phyloP scores from a whole-genome alignment of 2,113 vertebrate species.

The Alces alces region DNA sequence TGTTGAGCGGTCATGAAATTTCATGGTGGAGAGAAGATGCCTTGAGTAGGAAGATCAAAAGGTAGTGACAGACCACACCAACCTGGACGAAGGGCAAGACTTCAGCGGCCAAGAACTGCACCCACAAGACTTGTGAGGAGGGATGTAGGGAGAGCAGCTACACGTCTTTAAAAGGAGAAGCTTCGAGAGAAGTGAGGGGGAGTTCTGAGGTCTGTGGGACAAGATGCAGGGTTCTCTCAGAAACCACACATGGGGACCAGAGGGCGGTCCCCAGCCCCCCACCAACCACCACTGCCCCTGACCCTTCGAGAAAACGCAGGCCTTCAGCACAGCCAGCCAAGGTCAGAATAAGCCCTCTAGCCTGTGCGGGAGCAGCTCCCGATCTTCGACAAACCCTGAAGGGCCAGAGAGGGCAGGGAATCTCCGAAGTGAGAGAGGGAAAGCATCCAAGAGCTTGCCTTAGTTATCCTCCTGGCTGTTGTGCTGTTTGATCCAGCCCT shows the following conservation, averaged over 20 bases:
- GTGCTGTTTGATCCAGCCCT: not conserved
- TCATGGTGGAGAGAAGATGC: not conserved
- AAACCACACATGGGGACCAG: not conserved
- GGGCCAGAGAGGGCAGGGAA: constrained; percentile 10
- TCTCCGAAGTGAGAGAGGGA: constrained; percentile 25
- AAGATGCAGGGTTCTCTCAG: not conserved
- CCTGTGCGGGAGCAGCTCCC: constrained; percentile 2
- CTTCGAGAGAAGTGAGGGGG: not conserved
- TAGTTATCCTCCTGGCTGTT: constrained; percentile 41
- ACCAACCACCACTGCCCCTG: not conserved
- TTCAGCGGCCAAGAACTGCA: not conserved
- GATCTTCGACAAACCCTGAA: not conserved
- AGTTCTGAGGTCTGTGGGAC: not conserved
- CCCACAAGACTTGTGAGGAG: not conserved
- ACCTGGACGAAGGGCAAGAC: not conserved
- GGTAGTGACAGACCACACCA: not conserved
- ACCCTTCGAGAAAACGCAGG: not conserved
- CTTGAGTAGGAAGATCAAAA: not conserved
- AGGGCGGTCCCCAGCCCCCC: not conserved
- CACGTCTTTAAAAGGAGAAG: not conserved
- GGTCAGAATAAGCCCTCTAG: not conserved
- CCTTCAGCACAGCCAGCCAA: not conserved
- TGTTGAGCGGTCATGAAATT: not conserved
- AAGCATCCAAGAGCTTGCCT: constrained; percentile 30
- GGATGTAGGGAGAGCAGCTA: not conserved